Base-by-base conservation (phyloP, 2,113 vertebrate species). In the Halichoerus grypus region DNA sequence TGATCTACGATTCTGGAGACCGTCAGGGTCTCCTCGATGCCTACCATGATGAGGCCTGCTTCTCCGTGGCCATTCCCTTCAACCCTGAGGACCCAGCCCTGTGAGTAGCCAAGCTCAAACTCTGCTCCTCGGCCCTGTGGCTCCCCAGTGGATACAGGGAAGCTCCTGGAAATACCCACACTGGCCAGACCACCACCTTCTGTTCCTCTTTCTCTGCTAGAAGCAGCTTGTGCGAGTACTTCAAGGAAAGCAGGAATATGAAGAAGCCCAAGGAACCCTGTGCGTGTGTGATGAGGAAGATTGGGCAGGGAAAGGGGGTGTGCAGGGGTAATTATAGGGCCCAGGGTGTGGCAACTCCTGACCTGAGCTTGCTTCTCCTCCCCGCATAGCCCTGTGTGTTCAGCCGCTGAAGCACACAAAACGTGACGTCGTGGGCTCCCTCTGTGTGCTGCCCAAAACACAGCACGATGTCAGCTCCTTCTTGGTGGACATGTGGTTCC, bases 11-110 rank as follows among this genome's bases (percentile, higher is more conserved):
- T 97, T 99, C 98, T 0, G 99, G 98, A 72, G 98, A 99, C 97
- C 97, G 99, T 59, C 99, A 99, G 90, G 98, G 98, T 4, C 98
- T 99, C 6, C 97, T 99, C 2, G 98, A 98, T 21, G 99, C 99
- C 51, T 99, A 99, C 95, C 99, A 99, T 67, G 98, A 99, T 22
- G 98, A 98, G 3, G 99, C 99, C 19, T 99, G 98, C 49, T 99
- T 99, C 94, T 99, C 99, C 4, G 88, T 99, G 49, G 98, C 98
- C 71, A 98, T 99, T 67, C 98, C 99, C 0, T 98, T 97, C 94
- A 42, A n/a, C 0, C 69, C 95, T 0, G 96, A 98, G 57, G 99
- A 99, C 92, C 98, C 98, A n/a, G 98, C 98, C 28, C 98, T 97
- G 99, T 99, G 82, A 76, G 95, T 88, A 74, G 69, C 21, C 7